phyloP scores from a whole-genome alignment of 37 sponge, comb jelly and placozoan genomes.

The Spongilla lacustris region DNA sequence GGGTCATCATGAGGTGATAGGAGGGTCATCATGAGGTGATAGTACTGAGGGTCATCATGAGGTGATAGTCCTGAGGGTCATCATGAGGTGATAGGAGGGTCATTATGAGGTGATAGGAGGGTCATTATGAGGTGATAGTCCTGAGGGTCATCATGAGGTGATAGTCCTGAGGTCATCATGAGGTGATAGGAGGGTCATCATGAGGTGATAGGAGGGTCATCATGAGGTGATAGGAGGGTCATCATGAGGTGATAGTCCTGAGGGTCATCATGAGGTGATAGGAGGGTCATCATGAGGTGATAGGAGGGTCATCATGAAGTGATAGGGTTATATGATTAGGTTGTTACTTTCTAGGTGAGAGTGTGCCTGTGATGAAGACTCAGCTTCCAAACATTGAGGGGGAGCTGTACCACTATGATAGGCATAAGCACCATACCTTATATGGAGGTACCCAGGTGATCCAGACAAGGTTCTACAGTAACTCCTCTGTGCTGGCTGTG shows the following conservation, averaged over 20 bases:
- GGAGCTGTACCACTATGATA: slow-evolving; percentile 26
- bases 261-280: neutral
- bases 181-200: too few species aligned
- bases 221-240: slow-evolving; percentile 13
- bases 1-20: too few species aligned
- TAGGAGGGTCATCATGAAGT: neutral
- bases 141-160: too few species aligned
- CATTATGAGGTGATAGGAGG: too few species aligned
- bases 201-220: slow-evolving; percentile 17
- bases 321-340: neutral
- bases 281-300: neutral
- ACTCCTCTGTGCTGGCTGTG: slow-evolving; percentile 61
- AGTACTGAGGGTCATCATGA: too few species aligned
- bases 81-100: neutral
- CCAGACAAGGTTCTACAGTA: slow-evolving; percentile 76
- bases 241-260: neutral
- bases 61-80: too few species aligned
- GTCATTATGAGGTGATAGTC: too few species aligned
- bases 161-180: too few species aligned
- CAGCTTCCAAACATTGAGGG: slow-evolving; percentile 46
- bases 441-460: slow-evolving; percentile 84
- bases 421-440: slow-evolving; percentile 81
- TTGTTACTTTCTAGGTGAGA: slow-evolving; percentile 60
- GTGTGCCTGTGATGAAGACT: slow-evolving; percentile 89
- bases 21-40: too few species aligned